Evolutionary conservation across 2,888 invertebrate species (phyloP).

Genomic region (Perizoma affinitatum): DNA sequence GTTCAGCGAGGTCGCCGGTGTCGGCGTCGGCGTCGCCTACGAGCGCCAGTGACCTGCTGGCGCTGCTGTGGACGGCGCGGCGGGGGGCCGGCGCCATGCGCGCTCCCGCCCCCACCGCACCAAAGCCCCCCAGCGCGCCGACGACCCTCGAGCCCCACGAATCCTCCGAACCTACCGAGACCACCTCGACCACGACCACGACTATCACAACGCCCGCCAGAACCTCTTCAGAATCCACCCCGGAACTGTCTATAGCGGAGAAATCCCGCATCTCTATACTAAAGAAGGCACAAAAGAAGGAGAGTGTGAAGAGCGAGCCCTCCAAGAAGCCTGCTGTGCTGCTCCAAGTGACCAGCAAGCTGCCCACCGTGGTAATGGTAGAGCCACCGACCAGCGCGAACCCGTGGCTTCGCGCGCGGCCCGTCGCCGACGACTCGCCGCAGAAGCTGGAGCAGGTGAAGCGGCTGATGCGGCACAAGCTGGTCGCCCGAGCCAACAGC

Average conservation of each 20-base stretch:
- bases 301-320: slow-evolving; percentile 42
- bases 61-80: slow-evolving; percentile 21
- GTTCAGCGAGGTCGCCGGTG: slow-evolving; percentile 49
- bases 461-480: slow-evolving; percentile 65
- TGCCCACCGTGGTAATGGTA: slow-evolving; percentile 67
- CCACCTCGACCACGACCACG: slow-evolving; percentile 10
- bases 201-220: slow-evolving; percentile 7
- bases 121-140: background rate
- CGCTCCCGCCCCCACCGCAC: slow-evolving; percentile 9
- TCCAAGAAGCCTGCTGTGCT: slow-evolving; percentile 69
- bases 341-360: slow-evolving; percentile 59
- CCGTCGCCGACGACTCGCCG: slow-evolving; percentile 55
- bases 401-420: slow-evolving; percentile 51
- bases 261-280: slow-evolving; percentile 70
- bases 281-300: slow-evolving; percentile 65
- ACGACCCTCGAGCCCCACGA: slow-evolving; percentile 20
- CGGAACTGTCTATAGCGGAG: slow-evolving; percentile 62
- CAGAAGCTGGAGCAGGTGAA: slow-evolving; percentile 58
- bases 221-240: slow-evolving; percentile 10
- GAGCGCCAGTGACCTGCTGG: slow-evolving; percentile 8
- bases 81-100: slow-evolving; percentile 31
- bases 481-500: slow-evolving; percentile 58
- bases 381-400: slow-evolving; percentile 51
- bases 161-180: slow-evolving; percentile 13
- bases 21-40: background rate